Evolutionary conservation across 1,140 invertebrate species (phyloP), one percentile per base, ranked within the genome.

Genomic region (Maconellicoccus hirsutus): DNA sequence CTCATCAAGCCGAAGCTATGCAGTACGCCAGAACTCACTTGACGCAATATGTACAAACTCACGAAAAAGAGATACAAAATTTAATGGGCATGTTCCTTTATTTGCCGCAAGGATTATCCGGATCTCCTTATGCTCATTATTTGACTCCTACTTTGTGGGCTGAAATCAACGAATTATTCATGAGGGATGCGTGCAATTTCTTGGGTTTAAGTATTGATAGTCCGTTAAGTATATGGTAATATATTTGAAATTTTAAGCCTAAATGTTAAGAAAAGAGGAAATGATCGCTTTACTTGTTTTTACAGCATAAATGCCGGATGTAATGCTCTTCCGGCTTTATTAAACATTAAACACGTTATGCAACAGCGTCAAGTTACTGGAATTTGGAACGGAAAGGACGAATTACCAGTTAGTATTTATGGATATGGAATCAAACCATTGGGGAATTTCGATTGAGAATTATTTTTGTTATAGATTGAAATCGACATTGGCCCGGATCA

Each of bases 261-360:
- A n/a, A n/a, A n/a, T n/a, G n/a, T n/a, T n/a, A n/a, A n/a, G n/a
- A 8, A 8, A n/a, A 63, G 8, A 21, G 8, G 8, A n/a, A 22
- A 14, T 63, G 7, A 22, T 25, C 23, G 63, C 19, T 23, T 23
- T 69, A 22, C 4, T 77, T 77, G 59, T 75, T 70, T n/a, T 81
- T 82, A n/a, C 74, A 90, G 88, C 75, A 89, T 97, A 72, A 91
- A 92, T 78, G 94, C 94, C 70, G 96, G 96, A 70, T 95, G 93
- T 76, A 89, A 88, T 61, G 94, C 96, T 27, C 81, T 98, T 73
- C 96, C 96, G 29, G 93, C 95, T 69, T 82, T 98, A 72, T 83
- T 98, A 33, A 98, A 96, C 80, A 91, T 96, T 76, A 89, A 93
- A 82, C 91, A 98, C 86, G 91, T 94, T 0, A 98, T 98, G 94